Evolutionary conservation across 2,888 invertebrate genomes (phyloP).

Genomic region (Lasioglossum villosulum): DNA sequence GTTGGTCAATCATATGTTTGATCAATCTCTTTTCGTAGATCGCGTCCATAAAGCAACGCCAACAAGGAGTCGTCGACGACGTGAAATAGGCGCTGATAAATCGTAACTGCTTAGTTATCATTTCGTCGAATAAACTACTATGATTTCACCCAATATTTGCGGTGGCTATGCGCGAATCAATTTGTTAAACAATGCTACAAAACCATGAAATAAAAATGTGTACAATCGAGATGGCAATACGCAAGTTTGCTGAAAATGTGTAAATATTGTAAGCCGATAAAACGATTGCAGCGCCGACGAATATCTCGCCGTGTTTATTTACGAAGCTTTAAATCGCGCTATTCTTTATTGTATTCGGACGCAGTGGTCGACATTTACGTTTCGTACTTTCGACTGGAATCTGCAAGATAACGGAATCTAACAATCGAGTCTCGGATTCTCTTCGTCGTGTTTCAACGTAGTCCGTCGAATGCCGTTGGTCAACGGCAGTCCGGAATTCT

Average conservation of each 20-base stretch:
- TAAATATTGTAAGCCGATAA: background rate
- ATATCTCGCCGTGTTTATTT: background rate
- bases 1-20: no score
- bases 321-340: background rate
- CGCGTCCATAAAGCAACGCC: no score
- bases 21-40: no score
- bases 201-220: background rate
- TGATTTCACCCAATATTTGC: background rate
- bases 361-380: background rate
- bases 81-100: background rate
- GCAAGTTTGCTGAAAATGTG: background rate
- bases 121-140: background rate
- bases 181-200: background rate
- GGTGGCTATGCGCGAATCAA: background rate
- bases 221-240: background rate
- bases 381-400: background rate
- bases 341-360: background rate
- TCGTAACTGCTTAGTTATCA: background rate
- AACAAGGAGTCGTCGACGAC: background rate
- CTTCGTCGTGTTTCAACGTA: background rate
- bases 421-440: background rate
- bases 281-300: background rate
- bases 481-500: background rate
- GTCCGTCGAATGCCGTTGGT: background rate
- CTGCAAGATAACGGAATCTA: background rate